Evolutionary conservation across 53 echinoderm and acorn worm species (phyloP).

Genomic region (Mesocentrotus franciscanus): DNA sequence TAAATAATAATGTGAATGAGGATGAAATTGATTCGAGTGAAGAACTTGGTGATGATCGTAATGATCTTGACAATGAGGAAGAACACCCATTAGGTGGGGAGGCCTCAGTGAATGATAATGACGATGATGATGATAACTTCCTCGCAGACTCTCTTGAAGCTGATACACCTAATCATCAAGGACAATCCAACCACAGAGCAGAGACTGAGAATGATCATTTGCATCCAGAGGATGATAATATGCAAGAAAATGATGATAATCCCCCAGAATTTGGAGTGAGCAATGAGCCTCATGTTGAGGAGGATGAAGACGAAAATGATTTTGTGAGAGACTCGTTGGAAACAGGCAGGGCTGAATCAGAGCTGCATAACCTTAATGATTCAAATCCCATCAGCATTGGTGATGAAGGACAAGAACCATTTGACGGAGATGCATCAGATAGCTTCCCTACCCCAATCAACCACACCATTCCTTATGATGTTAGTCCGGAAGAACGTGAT

Average conservation of each 20-base stretch:
- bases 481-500: neutral
- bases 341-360: slow-evolving; percentile 20
- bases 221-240: neutral
- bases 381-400: slow-evolving; percentile 51
- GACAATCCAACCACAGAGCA: neutral
- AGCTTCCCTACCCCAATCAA: slow-evolving; percentile 35
- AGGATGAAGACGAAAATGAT: slow-evolving; percentile 28
- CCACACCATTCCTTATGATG: neutral
- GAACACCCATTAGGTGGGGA: neutral
- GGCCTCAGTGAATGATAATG: neutral
- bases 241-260: neutral
- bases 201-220: neutral
- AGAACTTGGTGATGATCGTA: slow-evolving; percentile 23
- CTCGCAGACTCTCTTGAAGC: slow-evolving; percentile 47
- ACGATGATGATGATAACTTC: slow-evolving; percentile 26
- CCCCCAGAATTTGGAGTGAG: neutral
- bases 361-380: slow-evolving; percentile 36
- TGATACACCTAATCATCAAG: neutral
- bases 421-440: slow-evolving; percentile 46
- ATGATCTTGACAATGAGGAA: slow-evolving; percentile 36
- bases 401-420: neutral
- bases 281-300: slow-evolving; percentile 32
- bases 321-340: slow-evolving; percentile 58
- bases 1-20: slow-evolving; percentile 24
- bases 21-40: neutral